Evolutionary conservation across 2,113 vertebrate species (phyloP).

Genomic region (Entelurus aequoreus): DNA sequence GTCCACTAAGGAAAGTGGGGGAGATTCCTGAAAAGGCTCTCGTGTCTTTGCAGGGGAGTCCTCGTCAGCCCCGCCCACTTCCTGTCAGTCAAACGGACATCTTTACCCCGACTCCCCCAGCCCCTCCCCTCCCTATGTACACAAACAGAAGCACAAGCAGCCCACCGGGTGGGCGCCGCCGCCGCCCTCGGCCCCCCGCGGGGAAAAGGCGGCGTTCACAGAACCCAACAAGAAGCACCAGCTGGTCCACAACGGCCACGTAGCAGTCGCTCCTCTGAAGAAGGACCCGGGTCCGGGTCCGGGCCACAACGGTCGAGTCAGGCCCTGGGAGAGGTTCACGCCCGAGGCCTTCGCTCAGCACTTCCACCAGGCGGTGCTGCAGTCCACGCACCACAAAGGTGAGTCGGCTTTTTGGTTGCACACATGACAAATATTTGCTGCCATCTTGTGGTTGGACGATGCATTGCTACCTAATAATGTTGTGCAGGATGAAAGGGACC

Average conservation of each 20-base stretch:
- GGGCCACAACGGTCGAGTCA: slow-evolving; percentile 80
- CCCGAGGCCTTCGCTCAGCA: slow-evolving; percentile 93
- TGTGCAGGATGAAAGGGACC: too few relatives aligned
- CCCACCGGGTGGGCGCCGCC: slow-evolving; percentile 58
- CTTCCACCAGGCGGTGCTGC: slow-evolving; percentile 94
- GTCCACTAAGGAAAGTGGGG: not conserved
- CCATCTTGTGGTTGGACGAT: slow-evolving; percentile 46
- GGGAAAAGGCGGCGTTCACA: slow-evolving; percentile 67
- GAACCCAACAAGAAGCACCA: slow-evolving; percentile 76
- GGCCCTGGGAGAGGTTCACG: slow-evolving; percentile 86
- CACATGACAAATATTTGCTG: slow-evolving; percentile 4
- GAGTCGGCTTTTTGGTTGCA: not conserved
- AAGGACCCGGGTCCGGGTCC: slow-evolving; percentile 76
- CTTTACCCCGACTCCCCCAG: slow-evolving; percentile 59
- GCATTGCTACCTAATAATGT: not conserved
- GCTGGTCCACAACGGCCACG: slow-evolving; percentile 71
- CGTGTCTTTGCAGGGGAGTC: slow-evolving; percentile 40
- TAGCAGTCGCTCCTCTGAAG: slow-evolving; percentile 54
- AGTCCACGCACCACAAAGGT: slow-evolving; percentile 98
- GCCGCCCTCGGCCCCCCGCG: slow-evolving; percentile 23
- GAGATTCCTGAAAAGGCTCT: not conserved
- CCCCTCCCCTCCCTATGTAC: slow-evolving; percentile 64
- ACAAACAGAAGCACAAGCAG: slow-evolving; percentile 63
- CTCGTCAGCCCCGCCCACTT: slow-evolving; percentile 20
- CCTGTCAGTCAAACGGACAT: slow-evolving; percentile 50